phyloP scores from a whole-genome alignment of 1,140 invertebrate species.

The Bombyx mandarina region DNA sequence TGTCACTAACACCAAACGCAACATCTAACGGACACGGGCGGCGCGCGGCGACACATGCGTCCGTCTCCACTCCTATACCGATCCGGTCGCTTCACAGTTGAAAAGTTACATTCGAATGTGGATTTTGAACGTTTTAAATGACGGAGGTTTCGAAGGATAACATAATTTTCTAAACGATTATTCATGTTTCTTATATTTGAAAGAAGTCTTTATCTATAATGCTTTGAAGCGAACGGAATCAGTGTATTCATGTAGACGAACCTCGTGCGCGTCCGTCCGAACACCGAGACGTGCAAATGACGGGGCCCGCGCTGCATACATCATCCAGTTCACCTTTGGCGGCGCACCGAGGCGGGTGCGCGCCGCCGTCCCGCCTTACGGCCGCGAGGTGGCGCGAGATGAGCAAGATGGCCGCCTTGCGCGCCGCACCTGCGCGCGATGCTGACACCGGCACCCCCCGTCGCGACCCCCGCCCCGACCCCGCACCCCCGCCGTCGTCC shows the following conservation, averaged over 20 bases:
- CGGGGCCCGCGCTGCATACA: conserved; percentile 62
- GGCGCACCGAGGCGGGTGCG: conserved; percentile 68
- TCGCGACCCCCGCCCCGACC: conserved; percentile 73
- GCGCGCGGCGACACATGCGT: conserved; percentile 43
- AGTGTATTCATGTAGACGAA: background rate
- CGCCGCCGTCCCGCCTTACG: conserved; percentile 62
- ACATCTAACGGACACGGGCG: conserved; percentile 61
- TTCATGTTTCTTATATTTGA: too few relatives aligned
- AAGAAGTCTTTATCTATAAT: too few relatives aligned
- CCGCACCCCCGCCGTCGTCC: conserved; percentile 64
- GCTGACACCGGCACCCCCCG: conserved; percentile 73
- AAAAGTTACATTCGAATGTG: too few relatives aligned
- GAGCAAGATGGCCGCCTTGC: conserved; percentile 90
- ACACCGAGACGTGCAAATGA: conserved; percentile 71
- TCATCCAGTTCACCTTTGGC: conserved; percentile 68
- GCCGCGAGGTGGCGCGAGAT: conserved; percentile 85
- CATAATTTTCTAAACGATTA: too few relatives aligned
- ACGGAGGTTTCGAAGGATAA: too few relatives aligned
- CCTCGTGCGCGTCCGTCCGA: conserved; percentile 35
- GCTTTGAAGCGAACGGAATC: too few relatives aligned
- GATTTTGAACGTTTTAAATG: too few relatives aligned
- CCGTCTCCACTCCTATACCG: conserved; percentile 12
- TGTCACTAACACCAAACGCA: conserved; percentile 59
- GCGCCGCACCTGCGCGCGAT: conserved; percentile 90
- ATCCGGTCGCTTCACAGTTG: background rate